Evolutionary conservation across 2,797 vertebrate genomes (phyloP), one percentile per base, ranked within the genome.

Genomic region (Graptemys geographica): DNA sequence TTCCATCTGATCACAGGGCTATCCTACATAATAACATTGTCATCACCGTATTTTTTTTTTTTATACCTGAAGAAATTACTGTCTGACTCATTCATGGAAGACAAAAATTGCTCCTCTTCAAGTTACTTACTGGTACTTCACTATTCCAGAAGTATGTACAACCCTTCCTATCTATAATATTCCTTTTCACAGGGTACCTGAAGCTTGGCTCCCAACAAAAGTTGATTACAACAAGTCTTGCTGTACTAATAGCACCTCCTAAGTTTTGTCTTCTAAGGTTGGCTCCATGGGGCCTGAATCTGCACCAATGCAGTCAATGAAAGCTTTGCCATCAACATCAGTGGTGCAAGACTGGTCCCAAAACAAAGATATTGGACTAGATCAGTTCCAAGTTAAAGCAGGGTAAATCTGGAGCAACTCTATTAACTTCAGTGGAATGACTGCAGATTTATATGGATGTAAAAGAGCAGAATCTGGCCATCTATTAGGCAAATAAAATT

Each of bases 271-370:
- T 92, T n/a, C 28, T 86, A 80, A 80, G 41, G 91, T 2, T 10
- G 41, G 62, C 53, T 87, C n/a, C 84, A n/a, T 52, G 52, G 52
- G 56, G 81, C 87, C 25, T 89, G 82, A 19, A 79, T 51, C 53
- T 7, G 11, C 2, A 74, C 41, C 53, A 11, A 0, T 0, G 79
- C 83, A 59, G 49, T 3, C 85, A 28, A 0, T 1, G 25, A 62
- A 44, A 76, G 44, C 25, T 69, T 69, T 65, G 4, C n/a, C 65
- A 37, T n/a, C 62, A 37, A 69, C n/a, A 37, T 69, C n/a, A 69
- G 23, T 5, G 10, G 10, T 23, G n/a, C 11, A n/a, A 69, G 18
- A 37, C 19, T 72, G 9, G 19, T 72, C n/a, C n/a, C 65, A 72
- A 72, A 41, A 41, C n/a, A 72, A 41, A 41, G n/a, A 23, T 6